Base-by-base conservation (phyloP, 2,113 vertebrate species). In the Centropus unirufus region DNA sequence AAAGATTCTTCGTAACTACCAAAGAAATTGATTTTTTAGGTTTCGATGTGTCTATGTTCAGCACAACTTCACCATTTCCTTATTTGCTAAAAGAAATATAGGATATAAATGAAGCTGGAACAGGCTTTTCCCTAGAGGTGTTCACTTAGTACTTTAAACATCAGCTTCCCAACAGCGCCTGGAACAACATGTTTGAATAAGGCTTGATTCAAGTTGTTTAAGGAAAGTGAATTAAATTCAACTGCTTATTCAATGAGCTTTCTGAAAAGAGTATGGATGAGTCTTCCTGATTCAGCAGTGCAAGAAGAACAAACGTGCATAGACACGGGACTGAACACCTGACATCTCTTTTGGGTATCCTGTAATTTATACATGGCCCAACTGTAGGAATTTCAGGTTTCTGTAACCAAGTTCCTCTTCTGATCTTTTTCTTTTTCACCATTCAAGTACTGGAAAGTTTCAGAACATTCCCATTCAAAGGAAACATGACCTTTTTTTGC, bases 11-110 rank as follows among this genome's bases (percentile, higher is more conserved):
- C 0, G 0, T 23, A 73, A 47, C 49, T n/a, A 54, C 39, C 4
- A 61, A 51, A 86, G 18, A 87, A 93, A 94, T 77, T 46, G 92
- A 93, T 93, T 93, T 95, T 90, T 89, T 0, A 4, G 69, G 27
- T 91, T 89, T 78, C 68, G 12, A 2, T 32, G 16, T 52, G 49
- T 90, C 91, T 69, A 39, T 29, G 11, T 70, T 87, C 72, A 63
- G 61, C 67, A 80, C 91, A 89, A 42, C 62, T 82, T 80, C 49
- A n/a, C 54, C 24, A 11, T 90, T 69, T 59, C 86, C 73, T 76
- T 69, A 39, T 89, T 76, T 89, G 58, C 46, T 55, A 40, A 51
- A 70, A 61, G 44, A 49, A 23, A 32, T 63, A 9, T 6, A 8
- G 26, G 19, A 18, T 66, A 34, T 3, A n/a, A 42, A 47, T 24